Conservation (phyloP, 2,113 vertebrate species). For the Pionites leucogaster region DNA sequence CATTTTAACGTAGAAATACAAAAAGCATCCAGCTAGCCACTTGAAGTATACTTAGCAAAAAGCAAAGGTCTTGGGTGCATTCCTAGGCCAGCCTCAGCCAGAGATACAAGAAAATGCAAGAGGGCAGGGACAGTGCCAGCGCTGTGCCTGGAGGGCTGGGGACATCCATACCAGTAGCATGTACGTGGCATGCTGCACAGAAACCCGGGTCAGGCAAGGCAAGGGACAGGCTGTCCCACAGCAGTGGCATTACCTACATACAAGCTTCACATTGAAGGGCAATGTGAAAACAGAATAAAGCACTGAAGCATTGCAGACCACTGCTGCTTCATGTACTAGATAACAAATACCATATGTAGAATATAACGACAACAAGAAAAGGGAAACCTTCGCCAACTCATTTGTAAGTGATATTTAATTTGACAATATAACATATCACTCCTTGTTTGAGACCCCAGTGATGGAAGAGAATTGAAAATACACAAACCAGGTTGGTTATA, state of each 20-base stretch:
- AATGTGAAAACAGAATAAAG: neutral
- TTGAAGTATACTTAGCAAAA: neutral
- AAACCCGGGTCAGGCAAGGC: neutral
- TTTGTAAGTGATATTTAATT: neutral
- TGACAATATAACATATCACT: neutral
- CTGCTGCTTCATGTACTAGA: neutral
- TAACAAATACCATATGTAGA: accelerated
- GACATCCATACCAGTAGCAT: neutral
- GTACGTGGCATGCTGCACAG: neutral
- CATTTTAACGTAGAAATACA: neutral
- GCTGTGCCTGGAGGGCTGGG: neutral
- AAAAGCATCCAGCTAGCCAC: neutral
- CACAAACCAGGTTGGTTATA: neutral
- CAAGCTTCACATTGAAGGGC: neutral
- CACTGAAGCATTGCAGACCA: accelerated
- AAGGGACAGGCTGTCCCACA: neutral
- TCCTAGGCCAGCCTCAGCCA: neutral
- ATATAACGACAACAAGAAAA: neutral
- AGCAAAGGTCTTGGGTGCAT: accelerated
- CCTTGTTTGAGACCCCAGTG: accelerated
- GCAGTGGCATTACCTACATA: neutral
- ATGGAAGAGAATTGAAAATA: neutral
- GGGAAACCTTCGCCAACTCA: neutral
- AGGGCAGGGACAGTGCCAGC: neutral
- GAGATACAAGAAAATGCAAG: accelerated